Percentiles rank a stretch among this genome's conserved stretches.
phyloP scores from a whole-genome alignment of 2,797 vertebrate species.

The Cossypha heuglini region DNA sequence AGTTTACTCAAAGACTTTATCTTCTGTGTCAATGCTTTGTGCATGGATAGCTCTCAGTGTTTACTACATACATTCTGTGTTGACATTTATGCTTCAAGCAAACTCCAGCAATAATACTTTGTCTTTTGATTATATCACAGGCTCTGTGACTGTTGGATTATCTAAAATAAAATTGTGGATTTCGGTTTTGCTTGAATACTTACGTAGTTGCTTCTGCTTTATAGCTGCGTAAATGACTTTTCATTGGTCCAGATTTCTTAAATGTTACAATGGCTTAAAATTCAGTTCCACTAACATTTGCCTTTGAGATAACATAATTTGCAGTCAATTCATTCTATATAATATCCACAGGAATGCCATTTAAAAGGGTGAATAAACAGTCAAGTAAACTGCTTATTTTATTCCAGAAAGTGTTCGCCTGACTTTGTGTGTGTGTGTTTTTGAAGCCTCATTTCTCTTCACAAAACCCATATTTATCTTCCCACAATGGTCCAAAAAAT shows the following conservation, averaged over 20 bases:
- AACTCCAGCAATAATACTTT: neutral
- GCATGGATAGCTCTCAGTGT: neutral
- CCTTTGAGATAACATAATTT: neutral
- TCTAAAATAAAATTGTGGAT: neutral
- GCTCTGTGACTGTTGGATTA: neutral
- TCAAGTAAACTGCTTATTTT: neutral
- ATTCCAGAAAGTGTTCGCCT: neutral
- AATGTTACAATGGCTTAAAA: neutral
- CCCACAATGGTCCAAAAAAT: neutral
- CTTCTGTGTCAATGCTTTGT: neutral
- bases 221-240: neutral
- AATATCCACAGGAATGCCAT: neutral
- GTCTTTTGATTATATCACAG: neutral
- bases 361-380: neutral
- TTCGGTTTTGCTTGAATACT: neutral
- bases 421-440: neutral
- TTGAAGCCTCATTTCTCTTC: neutral
- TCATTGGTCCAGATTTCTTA: neutral
- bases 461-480: neutral
- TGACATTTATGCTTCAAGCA: neutral
- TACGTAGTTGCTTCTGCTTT: neutral
- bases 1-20: neutral
- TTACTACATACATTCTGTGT: neutral
- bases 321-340: neutral
- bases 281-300: neutral